These are phyloP conservation scores for Mycalesis mineus DNA, from an alignment of 2,888 invertebrate species.

Conservation along the genomic window DNA sequence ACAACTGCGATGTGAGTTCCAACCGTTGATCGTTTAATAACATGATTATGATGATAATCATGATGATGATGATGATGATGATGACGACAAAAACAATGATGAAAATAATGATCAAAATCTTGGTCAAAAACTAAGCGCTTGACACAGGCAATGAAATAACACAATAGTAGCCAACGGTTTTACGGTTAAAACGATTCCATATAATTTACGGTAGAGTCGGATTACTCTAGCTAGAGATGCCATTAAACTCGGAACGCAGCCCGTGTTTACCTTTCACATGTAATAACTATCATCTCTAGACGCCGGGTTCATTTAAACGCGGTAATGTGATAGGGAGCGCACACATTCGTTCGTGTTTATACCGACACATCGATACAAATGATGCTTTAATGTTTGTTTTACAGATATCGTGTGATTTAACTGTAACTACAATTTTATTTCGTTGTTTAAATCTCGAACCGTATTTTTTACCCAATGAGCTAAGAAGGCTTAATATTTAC, in stretches of 20 bases:
- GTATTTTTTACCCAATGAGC: too few relatives aligned
- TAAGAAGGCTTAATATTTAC: too few relatives aligned
- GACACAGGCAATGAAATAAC: background rate
- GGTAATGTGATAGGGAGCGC: slow-evolving; percentile 6
- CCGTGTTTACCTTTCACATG: slow-evolving; percentile 27
- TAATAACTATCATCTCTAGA: slow-evolving; percentile 25
- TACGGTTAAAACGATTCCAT: slow-evolving; percentile 3
- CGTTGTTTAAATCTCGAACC: too few relatives aligned
- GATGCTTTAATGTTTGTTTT: background rate
- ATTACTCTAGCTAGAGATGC: slow-evolving; percentile 24
- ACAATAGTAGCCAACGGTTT: slow-evolving; percentile 2
- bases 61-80: too few relatives aligned
- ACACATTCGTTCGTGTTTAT: slow-evolving; percentile 8
- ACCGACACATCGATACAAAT: background rate
- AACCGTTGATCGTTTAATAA: too few relatives aligned
- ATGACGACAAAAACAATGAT: too few relatives aligned
- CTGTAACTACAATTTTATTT: too few relatives aligned
- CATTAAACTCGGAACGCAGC: slow-evolving; percentile 23
- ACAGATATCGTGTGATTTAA: too few relatives aligned
- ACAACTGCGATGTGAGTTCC: too few relatives aligned
- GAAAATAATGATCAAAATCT: too few relatives aligned
- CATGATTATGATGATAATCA: too few relatives aligned
- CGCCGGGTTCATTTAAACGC: slow-evolving; percentile 17
- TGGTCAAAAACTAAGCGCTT: too few relatives aligned
- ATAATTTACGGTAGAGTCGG: slow-evolving; percentile 24